Percentiles rank a stretch among this genome's conserved stretches.
These are phyloP conservation scores for Ispidina picta DNA, from an alignment of 2,797 vertebrate species.

Conservation along the genomic window DNA sequence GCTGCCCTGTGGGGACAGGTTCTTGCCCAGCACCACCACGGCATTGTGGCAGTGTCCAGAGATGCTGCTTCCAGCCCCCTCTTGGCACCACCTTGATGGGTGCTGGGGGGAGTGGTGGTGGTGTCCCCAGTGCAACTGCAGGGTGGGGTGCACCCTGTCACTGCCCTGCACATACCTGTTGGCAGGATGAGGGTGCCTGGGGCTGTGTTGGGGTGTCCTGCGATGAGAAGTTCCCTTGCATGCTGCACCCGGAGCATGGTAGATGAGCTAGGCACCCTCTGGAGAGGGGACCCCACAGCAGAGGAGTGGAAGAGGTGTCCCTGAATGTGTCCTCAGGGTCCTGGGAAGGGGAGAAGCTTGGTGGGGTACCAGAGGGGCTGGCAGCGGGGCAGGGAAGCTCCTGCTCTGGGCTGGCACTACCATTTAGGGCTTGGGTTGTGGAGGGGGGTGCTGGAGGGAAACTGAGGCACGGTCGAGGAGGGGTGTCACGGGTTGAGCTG, in stretches of 20 bases:
- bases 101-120: rapidly evolving
- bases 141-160: background rate
- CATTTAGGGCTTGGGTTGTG: background rate
- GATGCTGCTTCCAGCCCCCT: background rate
- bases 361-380: no score
- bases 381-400: background rate
- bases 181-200: rapidly evolving
- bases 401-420: background rate
- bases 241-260: background rate
- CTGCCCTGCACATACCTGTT: background rate
- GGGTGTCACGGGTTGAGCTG: background rate
- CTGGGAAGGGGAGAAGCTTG: background rate
- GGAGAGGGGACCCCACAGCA: background rate
- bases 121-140: background rate
- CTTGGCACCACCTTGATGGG: background rate
- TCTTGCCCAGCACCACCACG: background rate
- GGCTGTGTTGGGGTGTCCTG: background rate
- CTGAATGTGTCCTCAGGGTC: background rate
- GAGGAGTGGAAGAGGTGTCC: no score
- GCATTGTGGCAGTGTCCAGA: background rate
- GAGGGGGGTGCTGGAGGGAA: background rate
- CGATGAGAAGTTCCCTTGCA: rapidly evolving
- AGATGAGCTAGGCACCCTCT: background rate
- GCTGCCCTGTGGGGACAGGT: background rate
- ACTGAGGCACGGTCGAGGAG: background rate